Evolutionary conservation across 2,113 vertebrate species (phyloP), one percentile per base, ranked within the genome.

Genomic region (Podarcis muralis): DNA sequence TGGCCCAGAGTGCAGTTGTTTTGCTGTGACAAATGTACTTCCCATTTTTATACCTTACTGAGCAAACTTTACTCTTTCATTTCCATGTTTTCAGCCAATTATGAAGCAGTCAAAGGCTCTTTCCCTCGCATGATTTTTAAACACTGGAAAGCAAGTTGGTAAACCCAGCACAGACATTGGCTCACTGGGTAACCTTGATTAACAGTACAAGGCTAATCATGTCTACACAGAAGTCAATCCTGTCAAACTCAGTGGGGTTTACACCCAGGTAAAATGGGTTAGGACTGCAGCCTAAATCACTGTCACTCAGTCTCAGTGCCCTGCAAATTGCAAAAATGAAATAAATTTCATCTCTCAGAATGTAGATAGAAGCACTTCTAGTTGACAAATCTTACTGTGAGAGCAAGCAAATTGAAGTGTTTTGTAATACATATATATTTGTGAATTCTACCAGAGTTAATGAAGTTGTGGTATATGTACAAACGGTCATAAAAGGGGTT

Each of bases 1-100:
- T 4, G 88, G 82, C 22, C 62, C 27, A 89, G 66, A 92, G n/a
- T 8, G 84, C 12, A 4, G 53, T 43, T 88, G 32, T 3, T 87
- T 78, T 88, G 35, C 30, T 65, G 20, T 69, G 62, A 15, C 3
- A 85, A 90, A 86, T 1, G 11, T 30, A 5, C 0, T 0, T 74
- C 59, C 4, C 0, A 18, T 62, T 88, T 83, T 81, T 32, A 32
- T 0, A 11, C 32, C 32, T 90, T 92, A 75, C 59, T 85, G 40
- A 89, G 40, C 23, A 85, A 88, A 59, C 43, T 6, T 74, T 78
- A 0, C 23, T 62, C 37, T 84, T 90, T 18, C 43, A 43, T 72
- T 8, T 25, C 4, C 13, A 74, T 30, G 48, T 68, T 59, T 15
- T 83, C 83, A 69, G n/a, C 53, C 59, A 11, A 76, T 62, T 1